Conservation (phyloP, 2,888 invertebrate species). For the Nomada flava region DNA sequence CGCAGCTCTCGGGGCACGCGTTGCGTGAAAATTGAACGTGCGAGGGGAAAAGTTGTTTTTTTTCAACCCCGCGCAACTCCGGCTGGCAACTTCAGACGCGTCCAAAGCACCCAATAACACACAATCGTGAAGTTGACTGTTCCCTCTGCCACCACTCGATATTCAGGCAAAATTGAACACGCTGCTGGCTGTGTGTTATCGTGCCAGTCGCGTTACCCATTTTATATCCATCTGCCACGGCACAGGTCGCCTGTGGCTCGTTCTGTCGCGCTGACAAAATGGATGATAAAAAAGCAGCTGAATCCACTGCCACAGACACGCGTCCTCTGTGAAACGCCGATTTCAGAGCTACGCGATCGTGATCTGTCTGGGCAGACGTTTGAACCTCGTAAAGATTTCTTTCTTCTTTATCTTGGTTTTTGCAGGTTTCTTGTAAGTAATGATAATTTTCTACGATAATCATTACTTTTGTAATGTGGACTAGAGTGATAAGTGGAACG, state of each 20-base stretch:
- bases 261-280: slow-evolving; percentile 56
- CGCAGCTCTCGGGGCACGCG: neutral
- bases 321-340: slow-evolving; percentile 39
- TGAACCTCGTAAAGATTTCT: slow-evolving; percentile 24
- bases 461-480: no score
- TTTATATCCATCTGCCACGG: slow-evolving; percentile 62
- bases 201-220: slow-evolving; percentile 61
- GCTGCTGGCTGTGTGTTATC: slow-evolving; percentile 54
- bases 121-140: slow-evolving; percentile 68
- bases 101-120: slow-evolving; percentile 65
- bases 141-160: slow-evolving; percentile 62
- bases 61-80: neutral
- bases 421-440: neutral
- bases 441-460: no score
- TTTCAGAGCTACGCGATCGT: slow-evolving; percentile 49
- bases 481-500: no score
- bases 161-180: slow-evolving; percentile 69
- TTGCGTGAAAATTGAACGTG: slow-evolving; percentile 19
- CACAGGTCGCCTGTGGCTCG: slow-evolving; percentile 34
- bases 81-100: slow-evolving; percentile 51
- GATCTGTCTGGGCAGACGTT: slow-evolving; percentile 2
- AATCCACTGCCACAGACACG: slow-evolving; percentile 13
- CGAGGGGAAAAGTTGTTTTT: neutral
- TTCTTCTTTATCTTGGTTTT: neutral
- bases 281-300: slow-evolving; percentile 51